Percentiles rank a stretch among this genome's conserved stretches.
Evolutionary conservation across 1,140 invertebrate genomes (phyloP).

Genomic region (Andricus grossulariae): DNA sequence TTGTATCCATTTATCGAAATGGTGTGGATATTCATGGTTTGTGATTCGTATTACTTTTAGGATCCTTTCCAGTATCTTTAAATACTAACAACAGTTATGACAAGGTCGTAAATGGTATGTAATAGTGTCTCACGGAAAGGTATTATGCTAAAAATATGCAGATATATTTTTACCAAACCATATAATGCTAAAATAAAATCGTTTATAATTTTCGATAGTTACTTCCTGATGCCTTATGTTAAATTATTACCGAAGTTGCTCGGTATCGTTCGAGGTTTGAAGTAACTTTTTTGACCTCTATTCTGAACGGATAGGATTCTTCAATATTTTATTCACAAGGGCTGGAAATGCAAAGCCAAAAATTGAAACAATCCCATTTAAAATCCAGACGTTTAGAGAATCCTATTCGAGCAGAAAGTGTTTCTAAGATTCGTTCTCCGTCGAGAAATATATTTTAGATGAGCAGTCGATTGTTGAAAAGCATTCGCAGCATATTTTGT

Average conservation of each 20-base stretch:
- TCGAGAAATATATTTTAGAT: no score
- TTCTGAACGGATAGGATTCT: not conserved
- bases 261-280: not conserved
- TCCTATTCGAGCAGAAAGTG: no score
- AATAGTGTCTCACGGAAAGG: not conserved
- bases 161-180: not conserved
- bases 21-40: not conserved
- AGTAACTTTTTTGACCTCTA: not conserved
- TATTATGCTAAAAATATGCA: not conserved
- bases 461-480: no score
- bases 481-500: no score
- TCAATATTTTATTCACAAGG: no score
- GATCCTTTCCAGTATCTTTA: not conserved
- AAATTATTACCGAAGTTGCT: not conserved
- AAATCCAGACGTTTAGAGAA: no score
- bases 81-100: not conserved
- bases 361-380: no score
- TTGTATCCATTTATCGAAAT: not conserved
- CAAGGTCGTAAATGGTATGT: not conserved
- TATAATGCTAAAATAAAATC: not conserved
- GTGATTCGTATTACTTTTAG: not conserved
- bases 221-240: not conserved
- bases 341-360: no score
- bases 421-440: no score
- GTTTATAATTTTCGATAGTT: not conserved